Percentiles rank a stretch among this genome's conserved stretches.
Conservation (phyloP, 2,797 vertebrate genomes). For the Syncerus caffer region DNA sequence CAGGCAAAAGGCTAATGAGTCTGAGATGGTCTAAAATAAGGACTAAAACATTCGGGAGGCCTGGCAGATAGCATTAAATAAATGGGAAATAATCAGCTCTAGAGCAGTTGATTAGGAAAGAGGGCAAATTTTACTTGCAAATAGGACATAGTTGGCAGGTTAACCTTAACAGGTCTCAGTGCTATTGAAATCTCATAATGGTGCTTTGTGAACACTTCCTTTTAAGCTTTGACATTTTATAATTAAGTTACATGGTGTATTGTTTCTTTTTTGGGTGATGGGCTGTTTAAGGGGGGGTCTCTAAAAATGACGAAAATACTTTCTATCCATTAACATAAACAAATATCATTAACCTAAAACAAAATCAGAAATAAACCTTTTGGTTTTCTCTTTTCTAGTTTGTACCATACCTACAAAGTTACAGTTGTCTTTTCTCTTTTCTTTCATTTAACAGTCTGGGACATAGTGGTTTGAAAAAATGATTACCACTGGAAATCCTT, state of each 20-base stretch:
- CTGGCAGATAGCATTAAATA: conserved; percentile 80
- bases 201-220: conserved; percentile 62
- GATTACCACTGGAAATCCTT: not conserved
- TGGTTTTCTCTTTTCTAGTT: not conserved
- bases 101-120: conserved; percentile 78
- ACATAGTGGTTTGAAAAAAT: not conserved
- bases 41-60: conserved; percentile 75
- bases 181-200: conserved; percentile 75
- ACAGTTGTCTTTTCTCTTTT: not conserved
- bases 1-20: conserved; percentile 72
- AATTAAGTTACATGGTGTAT: conserved; percentile 52
- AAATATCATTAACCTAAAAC: not conserved
- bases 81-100: conserved; percentile 81
- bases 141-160: conserved; percentile 79
- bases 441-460: not conserved
- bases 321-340: not conserved
- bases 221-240: conserved; percentile 67
- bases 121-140: conserved; percentile 82
- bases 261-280: conserved; percentile 42
- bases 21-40: conserved; percentile 73
- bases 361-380: not conserved
- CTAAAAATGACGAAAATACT: conserved; percentile 16
- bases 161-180: conserved; percentile 75
- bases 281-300: not conserved
- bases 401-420: not conserved